Percentiles rank a stretch among this genome's conserved stretches.
Conservation (phyloP, 2,888 invertebrate genomes). For the Chrysotoxum bicinctum region DNA sequence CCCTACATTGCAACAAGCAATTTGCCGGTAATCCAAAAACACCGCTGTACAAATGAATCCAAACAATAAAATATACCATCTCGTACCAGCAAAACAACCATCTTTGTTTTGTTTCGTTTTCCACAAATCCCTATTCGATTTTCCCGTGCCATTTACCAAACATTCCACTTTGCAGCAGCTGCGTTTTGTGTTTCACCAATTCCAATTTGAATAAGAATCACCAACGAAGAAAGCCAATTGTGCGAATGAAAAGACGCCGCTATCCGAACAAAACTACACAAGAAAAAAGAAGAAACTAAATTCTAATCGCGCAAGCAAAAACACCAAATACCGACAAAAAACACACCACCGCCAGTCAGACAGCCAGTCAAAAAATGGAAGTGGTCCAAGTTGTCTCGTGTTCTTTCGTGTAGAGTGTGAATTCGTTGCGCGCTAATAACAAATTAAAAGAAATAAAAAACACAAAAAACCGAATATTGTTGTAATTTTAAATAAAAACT, state of each 20-base stretch:
- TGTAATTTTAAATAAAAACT: neutral
- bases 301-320: constrained; percentile 40
- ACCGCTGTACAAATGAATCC: neutral
- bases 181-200: constrained; percentile 41
- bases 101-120: constrained; percentile 67
- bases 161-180: constrained; percentile 35
- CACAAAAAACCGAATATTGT: neutral
- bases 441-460: constrained; percentile 3
- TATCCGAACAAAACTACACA: constrained; percentile 23
- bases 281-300: constrained; percentile 1
- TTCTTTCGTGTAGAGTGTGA: neutral
- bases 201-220: neutral
- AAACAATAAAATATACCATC: neutral
- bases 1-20: no score
- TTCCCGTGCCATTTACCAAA: neutral
- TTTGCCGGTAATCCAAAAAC: neutral
- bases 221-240: constrained; percentile 12
- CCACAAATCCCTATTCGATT: neutral
- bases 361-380: constrained; percentile 68
- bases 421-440: constrained; percentile 52
- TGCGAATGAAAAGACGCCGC: constrained; percentile 62
- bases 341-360: constrained; percentile 44
- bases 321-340: constrained; percentile 32
- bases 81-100: constrained; percentile 32
- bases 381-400: constrained; percentile 63